A percentile compares a stretch with the other conserved stretches of the same genome.
Evolutionary conservation across 2,888 invertebrate species (phyloP).

Genomic region (Eupithecia dodoneata): DNA sequence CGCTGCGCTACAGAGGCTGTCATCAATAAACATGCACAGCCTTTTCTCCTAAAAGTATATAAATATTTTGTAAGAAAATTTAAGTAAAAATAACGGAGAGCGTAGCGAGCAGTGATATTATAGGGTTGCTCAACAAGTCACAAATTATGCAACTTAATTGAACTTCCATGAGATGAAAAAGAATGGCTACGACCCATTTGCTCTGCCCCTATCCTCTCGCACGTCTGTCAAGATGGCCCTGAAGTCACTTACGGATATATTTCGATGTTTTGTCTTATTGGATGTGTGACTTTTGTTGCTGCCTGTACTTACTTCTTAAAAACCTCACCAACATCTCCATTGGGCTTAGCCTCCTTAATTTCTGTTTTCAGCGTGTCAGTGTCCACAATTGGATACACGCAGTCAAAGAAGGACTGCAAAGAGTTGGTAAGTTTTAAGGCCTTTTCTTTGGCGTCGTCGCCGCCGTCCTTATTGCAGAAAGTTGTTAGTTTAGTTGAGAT

Average conservation of each 20-base stretch:
- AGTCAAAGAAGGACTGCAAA: constrained; percentile 72
- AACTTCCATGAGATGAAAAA: too few relatives aligned
- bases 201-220: too few relatives aligned
- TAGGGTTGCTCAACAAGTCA: too few relatives aligned
- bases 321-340: constrained; percentile 88
- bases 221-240: background rate
- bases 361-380: constrained; percentile 84
- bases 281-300: background rate
- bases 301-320: constrained; percentile 84
- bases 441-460: constrained; percentile 61
- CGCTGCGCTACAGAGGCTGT: too few relatives aligned
- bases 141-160: too few relatives aligned
- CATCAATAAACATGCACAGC: too few relatives aligned
- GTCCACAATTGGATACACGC: constrained; percentile 86
- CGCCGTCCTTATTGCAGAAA: constrained; percentile 60
- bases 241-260: background rate
- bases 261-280: background rate
- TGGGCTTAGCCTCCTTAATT: constrained; percentile 88
- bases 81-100: too few relatives aligned
- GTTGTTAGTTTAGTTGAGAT: constrained; percentile 49
- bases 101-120: too few relatives aligned
- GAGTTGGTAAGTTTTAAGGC: constrained; percentile 48
- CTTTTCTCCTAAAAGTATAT: too few relatives aligned
- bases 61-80: too few relatives aligned
- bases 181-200: too few relatives aligned